phyloP scores from a whole-genome alignment of 2,797 vertebrate genomes.

The Cossypha caffra region DNA sequence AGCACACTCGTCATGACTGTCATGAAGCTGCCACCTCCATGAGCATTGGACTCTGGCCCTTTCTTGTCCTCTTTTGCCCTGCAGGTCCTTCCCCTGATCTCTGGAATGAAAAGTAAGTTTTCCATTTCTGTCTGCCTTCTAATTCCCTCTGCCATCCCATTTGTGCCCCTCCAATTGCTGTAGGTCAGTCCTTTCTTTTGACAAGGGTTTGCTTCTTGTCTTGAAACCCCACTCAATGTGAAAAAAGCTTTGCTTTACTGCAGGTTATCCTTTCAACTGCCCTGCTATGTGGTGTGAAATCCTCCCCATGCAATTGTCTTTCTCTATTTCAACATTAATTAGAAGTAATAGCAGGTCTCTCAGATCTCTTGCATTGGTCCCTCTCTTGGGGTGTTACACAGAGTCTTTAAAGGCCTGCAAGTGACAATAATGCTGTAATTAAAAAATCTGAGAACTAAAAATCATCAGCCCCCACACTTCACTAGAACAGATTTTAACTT shows the following conservation, averaged over 20 bases:
- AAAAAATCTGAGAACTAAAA: not conserved
- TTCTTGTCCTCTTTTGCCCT: not conserved
- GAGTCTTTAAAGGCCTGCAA: not conserved
- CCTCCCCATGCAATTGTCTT: not conserved
- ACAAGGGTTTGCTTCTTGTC: not conserved
- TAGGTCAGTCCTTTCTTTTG: not conserved
- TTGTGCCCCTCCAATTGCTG: not conserved
- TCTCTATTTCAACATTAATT: not conserved
- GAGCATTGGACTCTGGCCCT: fast-evolving
- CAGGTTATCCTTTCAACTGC: not conserved
- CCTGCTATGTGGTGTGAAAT: not conserved
- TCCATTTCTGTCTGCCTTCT: not conserved
- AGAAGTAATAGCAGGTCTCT: not conserved
- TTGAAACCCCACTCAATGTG: not conserved
- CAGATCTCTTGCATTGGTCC: not conserved
- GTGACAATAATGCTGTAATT: not conserved
- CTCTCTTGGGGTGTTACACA: not conserved
- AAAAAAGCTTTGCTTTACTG: not conserved
- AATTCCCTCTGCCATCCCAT: not conserved
- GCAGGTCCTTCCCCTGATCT: not conserved
- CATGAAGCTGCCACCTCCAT: not conserved
- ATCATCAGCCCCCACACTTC: not conserved
- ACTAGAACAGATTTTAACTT: not conserved
- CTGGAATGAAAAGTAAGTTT: not conserved
- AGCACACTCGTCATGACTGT: fast-evolving